These are phyloP conservation scores for Rhingia rostrata DNA, from an alignment of 2,888 invertebrate genomes.

Conservation along the genomic window DNA sequence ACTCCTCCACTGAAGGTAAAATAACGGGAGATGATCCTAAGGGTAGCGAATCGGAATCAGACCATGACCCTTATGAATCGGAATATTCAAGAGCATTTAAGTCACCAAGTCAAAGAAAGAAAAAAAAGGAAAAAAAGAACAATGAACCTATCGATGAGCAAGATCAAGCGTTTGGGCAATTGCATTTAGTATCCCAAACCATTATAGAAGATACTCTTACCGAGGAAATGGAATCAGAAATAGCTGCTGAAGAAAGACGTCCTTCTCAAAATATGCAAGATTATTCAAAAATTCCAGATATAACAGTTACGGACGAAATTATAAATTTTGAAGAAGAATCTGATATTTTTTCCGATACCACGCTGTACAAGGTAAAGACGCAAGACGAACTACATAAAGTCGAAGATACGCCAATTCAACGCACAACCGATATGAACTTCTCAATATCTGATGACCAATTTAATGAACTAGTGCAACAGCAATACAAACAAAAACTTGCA, in stretches of 20 bases:
- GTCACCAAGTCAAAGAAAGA: conserved; percentile 80
- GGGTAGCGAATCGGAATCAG: conserved; percentile 83
- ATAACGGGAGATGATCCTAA: conserved; percentile 80
- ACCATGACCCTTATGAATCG: conserved; percentile 83
- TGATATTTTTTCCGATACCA: conserved; percentile 81
- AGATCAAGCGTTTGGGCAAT: conserved; percentile 80
- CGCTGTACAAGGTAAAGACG: conserved; percentile 80
- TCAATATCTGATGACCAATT: conserved; percentile 81
- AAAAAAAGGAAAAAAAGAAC: conserved; percentile 80
- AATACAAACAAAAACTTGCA: conserved; percentile 85
- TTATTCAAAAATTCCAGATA: conserved; percentile 82
- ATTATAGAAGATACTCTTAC: conserved; percentile 81
- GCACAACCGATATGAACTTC: conserved; percentile 75
- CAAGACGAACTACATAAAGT: conserved; percentile 81
- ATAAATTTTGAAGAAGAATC: conserved; percentile 79
- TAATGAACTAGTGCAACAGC: conserved; percentile 82
- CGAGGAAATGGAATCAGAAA: conserved; percentile 80
- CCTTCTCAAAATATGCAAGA: conserved; percentile 82
- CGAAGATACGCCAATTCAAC: conserved; percentile 78
- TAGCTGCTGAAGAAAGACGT: conserved; percentile 78
- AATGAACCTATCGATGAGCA: conserved; percentile 81
- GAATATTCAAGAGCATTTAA: conserved; percentile 83
- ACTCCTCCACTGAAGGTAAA: conserved; percentile 49
- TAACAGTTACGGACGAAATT: conserved; percentile 82
- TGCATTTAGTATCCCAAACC: conserved; percentile 81